These are phyloP conservation scores for Perognathus longimembris DNA, from an alignment of 2,113 vertebrate species.

Conservation along the genomic window DNA sequence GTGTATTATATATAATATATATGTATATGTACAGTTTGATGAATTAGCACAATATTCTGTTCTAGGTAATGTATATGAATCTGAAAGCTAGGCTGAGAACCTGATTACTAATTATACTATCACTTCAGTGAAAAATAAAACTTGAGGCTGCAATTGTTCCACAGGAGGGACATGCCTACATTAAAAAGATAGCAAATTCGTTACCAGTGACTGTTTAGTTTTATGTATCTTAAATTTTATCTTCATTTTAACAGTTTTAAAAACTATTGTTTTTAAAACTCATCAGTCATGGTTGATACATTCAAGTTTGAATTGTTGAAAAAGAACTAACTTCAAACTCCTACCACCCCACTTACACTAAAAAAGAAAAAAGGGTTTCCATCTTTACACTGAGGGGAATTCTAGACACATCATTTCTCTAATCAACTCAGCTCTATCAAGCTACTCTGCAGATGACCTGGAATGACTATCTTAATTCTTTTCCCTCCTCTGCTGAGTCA, in stretches of 20 bases:
- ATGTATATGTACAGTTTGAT: not conserved
- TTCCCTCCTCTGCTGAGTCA: not conserved
- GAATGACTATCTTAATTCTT: not conserved
- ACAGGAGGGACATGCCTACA: not conserved
- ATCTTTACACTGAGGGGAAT: not conserved
- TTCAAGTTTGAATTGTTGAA: not conserved
- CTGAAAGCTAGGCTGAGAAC: not conserved
- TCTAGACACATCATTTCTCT: not conserved
- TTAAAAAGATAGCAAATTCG: not conserved
- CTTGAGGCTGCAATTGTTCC: not conserved
- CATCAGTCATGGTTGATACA: not conserved
- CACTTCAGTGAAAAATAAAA: conserved; percentile 37
- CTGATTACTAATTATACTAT: not conserved
- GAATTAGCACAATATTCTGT: not conserved
- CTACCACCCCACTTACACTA: not conserved
- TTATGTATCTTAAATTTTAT: not conserved
- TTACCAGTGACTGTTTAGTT: conserved; percentile 13
- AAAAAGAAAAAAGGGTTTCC: not conserved
- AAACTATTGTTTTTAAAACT: not conserved
- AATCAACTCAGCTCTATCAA: not conserved
- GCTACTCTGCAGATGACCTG: not conserved
- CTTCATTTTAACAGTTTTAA: conserved; percentile 43
- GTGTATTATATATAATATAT: too few relatives aligned
- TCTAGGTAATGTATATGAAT: not conserved
- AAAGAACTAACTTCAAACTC: not conserved